Evolutionary conservation across 2,113 vertebrate species (phyloP).

Genomic region (Chamaetylas fuelleborni): DNA sequence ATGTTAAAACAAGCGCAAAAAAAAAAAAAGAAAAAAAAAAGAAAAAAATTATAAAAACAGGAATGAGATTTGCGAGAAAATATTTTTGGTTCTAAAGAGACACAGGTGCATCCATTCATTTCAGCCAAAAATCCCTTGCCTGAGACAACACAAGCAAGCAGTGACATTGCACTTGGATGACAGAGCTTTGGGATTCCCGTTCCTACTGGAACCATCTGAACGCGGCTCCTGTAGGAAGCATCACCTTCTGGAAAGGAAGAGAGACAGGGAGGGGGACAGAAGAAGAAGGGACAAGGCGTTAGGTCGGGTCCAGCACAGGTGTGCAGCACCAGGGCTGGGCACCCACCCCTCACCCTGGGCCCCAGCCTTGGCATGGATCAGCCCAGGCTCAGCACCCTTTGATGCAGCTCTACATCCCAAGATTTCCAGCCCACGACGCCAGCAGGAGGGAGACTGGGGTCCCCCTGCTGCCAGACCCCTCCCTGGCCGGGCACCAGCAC

Average conservation of each 20-base stretch:
- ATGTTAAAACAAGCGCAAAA: slow-evolving; percentile 82
- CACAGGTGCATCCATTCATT: slow-evolving; percentile 97
- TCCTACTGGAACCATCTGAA: slow-evolving; percentile 99
- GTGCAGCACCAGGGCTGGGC: background rate
- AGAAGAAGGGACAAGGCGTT: slow-evolving; percentile 52
- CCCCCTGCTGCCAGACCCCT: background rate
- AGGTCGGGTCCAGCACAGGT: background rate
- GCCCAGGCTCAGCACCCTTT: background rate
- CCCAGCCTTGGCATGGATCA: accelerated
- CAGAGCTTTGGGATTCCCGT: slow-evolving; percentile 93
- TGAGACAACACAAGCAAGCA: slow-evolving; percentile 93
- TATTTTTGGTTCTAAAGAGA: slow-evolving; percentile 99
- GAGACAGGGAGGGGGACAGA: slow-evolving; percentile 69
- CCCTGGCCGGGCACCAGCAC: background rate
- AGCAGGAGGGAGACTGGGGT: accelerated
- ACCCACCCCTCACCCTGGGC: accelerated
- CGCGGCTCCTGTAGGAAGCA: slow-evolving; percentile 97
- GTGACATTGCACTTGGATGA: slow-evolving; percentile 98
- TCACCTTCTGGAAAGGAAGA: slow-evolving; percentile 94
- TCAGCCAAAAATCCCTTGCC: slow-evolving; percentile 94
- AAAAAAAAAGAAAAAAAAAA: slow-evolving; percentile 78
- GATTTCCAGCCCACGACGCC: background rate
- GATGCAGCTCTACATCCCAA: accelerated
- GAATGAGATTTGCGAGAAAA: slow-evolving; percentile 98
- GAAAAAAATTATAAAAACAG: slow-evolving; percentile 93